phyloP scores from a whole-genome alignment of 2,888 invertebrate genomes.

The Nycteola revayana region DNA sequence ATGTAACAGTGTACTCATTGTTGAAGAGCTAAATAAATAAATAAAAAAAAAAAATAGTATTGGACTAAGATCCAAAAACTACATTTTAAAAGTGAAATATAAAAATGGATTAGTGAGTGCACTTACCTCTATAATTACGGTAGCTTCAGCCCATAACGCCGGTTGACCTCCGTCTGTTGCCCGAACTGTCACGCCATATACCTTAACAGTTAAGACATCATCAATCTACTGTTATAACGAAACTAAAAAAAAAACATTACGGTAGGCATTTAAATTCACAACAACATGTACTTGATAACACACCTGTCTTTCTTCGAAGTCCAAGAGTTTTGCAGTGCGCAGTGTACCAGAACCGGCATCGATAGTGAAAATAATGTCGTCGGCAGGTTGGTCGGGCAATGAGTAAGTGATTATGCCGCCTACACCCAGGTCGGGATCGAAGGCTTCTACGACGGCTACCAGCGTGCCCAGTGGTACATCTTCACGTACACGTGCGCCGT shows the following conservation, averaged over 20 bases:
- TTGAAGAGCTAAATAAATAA: too few relatives aligned
- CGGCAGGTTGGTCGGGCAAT: conserved; percentile 85
- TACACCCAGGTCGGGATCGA: conserved; percentile 92
- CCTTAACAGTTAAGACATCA: conserved; percentile 50
- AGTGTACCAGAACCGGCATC: conserved; percentile 94
- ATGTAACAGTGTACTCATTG: too few relatives aligned
- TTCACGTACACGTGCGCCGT: conserved; percentile 92
- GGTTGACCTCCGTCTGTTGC: conserved; percentile 94
- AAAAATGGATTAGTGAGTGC: too few relatives aligned
- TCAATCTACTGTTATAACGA: too few relatives aligned
- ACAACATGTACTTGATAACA: too few relatives aligned
- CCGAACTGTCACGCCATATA: conserved; percentile 92
- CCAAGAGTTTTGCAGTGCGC: conserved; percentile 88
- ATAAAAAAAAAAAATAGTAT: too few relatives aligned
- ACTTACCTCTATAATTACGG: conserved; percentile 89
- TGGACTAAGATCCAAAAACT: too few relatives aligned
- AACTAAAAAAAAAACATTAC: background rate
- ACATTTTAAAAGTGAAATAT: too few relatives aligned
- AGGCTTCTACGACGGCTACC: conserved; percentile 90
- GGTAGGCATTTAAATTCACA: too few relatives aligned
- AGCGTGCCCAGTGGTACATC: conserved; percentile 95
- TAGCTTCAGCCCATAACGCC: conserved; percentile 88
- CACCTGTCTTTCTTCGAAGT: conserved; percentile 93
- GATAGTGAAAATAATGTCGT: conserved; percentile 89
- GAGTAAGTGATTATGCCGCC: conserved; percentile 92